Percentiles rank a stretch among this genome's conserved stretches.
Evolutionary conservation across 1,140 invertebrate genomes (phyloP).

Genomic region (Heliothis virescens): DNA sequence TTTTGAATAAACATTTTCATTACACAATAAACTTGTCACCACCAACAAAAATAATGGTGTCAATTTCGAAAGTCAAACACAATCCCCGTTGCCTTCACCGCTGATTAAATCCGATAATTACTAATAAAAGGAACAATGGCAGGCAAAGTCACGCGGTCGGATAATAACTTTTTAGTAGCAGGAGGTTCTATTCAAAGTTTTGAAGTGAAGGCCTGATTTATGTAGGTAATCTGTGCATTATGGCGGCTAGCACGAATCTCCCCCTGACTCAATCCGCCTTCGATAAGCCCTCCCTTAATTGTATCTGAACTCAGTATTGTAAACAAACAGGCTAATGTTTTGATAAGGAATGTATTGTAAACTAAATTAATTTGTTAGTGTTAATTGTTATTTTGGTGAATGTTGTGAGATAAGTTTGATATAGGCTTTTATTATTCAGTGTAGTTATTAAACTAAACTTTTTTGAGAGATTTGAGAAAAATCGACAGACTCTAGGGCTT

Average conservation of each 20-base stretch:
- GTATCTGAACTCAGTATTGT: conserved; percentile 34
- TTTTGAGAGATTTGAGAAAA: too few relatives aligned
- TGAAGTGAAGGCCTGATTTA: conserved; percentile 43
- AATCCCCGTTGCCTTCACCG: not conserved
- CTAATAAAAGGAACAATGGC: conserved; percentile 35
- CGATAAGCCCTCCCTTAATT: conserved; percentile 38
- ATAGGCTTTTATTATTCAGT: not conserved
- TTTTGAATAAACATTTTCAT: too few relatives aligned
- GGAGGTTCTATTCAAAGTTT: conserved; percentile 41
- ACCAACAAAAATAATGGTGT: too few relatives aligned
- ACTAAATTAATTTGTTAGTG: not conserved
- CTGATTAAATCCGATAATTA: conserved; percentile 21
- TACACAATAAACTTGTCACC: too few relatives aligned
- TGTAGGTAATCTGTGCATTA: conserved; percentile 47
- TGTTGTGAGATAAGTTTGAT: not conserved
- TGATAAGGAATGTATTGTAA: conserved; percentile 1
- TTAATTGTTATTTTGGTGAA: not conserved
- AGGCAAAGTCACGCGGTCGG: conserved; percentile 21
- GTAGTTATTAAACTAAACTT: too few relatives aligned
- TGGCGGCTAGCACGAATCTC: conserved; percentile 9
- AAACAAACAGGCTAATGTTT: conserved; percentile 21
- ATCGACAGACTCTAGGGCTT: too few relatives aligned
- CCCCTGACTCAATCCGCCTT: conserved; percentile 27
- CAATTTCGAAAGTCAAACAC: too few relatives aligned
- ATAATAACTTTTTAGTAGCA: conserved; percentile 45